Percentiles rank a stretch among this genome's conserved stretches.
These are phyloP conservation scores for Acanthaster planci DNA, from an alignment of 35 echinoderm and acorn worm species.

Conservation along the genomic window DNA sequence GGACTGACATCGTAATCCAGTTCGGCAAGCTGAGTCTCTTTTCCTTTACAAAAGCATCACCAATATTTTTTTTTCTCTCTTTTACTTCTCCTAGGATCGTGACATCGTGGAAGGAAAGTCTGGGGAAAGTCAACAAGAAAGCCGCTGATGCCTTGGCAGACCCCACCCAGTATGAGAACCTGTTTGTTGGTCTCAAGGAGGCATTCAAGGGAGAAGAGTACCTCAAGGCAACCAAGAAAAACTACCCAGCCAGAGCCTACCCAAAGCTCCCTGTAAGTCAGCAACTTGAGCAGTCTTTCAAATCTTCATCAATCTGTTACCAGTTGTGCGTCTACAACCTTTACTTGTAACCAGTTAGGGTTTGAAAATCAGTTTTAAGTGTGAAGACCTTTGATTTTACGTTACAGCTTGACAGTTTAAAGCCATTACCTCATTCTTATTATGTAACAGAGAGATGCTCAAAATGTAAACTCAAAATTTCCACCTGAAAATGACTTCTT, in stretches of 20 bases:
- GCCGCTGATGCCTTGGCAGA: constrained; percentile 88
- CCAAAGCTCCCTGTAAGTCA: constrained; percentile 71
- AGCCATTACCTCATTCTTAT: too few species aligned
- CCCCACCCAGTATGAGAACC: constrained; percentile 95
- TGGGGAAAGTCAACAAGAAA: constrained; percentile 82
- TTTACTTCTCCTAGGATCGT: constrained; percentile 66
- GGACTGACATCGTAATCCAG: too few species aligned
- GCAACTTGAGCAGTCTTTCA: neutral
- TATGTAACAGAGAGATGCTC: too few species aligned
- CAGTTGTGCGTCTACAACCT: neutral
- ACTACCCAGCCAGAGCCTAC: constrained; percentile 67
- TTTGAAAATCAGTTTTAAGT: too few species aligned
- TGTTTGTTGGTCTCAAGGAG: constrained; percentile 87
- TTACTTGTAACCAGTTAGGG: too few species aligned
- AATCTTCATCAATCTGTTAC: neutral
- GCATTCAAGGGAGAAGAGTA: constrained; percentile 66
- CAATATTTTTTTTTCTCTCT: neutral
- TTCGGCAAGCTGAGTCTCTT: too few species aligned
- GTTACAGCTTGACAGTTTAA: too few species aligned
- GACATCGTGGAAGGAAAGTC: constrained; percentile 84
- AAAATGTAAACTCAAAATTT: too few species aligned
- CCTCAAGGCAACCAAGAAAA: constrained; percentile 46
- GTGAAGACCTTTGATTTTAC: too few species aligned
- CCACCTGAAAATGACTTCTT: too few species aligned
- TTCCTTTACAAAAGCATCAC: too few species aligned